Percentiles rank a stretch among this genome's conserved stretches.
phyloP scores from a whole-genome alignment of 2,797 vertebrate species.

The Tamandua tetradactyla region DNA sequence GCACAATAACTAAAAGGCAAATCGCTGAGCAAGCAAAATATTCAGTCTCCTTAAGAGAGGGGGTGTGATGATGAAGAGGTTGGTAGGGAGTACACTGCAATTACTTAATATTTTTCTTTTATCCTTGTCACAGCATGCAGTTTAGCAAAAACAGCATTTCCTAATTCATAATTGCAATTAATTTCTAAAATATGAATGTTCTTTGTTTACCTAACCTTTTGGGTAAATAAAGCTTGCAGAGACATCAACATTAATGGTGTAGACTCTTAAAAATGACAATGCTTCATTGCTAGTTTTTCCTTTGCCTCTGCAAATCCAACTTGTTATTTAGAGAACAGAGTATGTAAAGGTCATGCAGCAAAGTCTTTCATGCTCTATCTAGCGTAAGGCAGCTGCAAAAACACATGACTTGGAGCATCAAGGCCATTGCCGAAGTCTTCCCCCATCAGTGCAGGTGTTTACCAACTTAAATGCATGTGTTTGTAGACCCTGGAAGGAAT shows the following conservation, averaged over 20 bases:
- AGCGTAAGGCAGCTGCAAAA: slow-evolving; percentile 57
- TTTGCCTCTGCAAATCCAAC: neutral
- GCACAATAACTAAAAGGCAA: neutral
- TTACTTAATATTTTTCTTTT: neutral
- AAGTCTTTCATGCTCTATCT: slow-evolving; percentile 64
- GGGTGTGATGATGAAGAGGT: neutral
- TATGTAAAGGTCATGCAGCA: slow-evolving; percentile 33
- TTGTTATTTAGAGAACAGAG: slow-evolving; percentile 23
- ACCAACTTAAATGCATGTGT: neutral
- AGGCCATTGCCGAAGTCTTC: slow-evolving; percentile 22
- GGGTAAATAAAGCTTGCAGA: neutral
- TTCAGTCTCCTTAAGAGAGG: neutral
- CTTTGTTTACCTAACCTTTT: neutral
- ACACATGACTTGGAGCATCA: slow-evolving; percentile 1
- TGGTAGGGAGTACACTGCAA: neutral
- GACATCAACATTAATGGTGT: neutral
- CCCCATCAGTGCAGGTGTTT: slow-evolving; percentile 46
- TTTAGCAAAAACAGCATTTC: neutral
- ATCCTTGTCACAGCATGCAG: neutral
- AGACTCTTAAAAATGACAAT: neutral
- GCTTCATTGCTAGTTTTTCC: neutral
- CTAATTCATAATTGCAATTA: neutral
- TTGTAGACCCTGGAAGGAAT: neutral
- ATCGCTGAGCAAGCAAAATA: neutral
- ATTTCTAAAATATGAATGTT: neutral